Percentiles rank a stretch among this genome's conserved stretches.
Evolutionary conservation across 2,113 vertebrate genomes (phyloP).

Genomic region (Gasterosteus aculeatus): DNA sequence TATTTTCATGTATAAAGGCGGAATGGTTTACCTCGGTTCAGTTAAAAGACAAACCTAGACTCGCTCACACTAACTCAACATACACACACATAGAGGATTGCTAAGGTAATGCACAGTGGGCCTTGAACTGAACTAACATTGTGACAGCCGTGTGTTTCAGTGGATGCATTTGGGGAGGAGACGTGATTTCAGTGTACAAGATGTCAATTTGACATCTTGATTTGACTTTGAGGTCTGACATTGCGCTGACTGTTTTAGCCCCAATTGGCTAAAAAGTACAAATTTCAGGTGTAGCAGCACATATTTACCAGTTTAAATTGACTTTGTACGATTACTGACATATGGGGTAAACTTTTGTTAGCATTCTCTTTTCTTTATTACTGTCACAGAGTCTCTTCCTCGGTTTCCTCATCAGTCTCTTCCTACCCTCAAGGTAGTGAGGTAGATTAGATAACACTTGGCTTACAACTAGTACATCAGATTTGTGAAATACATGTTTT

Average conservation of each 20-base stretch:
- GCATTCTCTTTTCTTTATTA: neutral
- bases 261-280: neutral
- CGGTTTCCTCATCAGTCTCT: neutral
- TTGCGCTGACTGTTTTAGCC: neutral
- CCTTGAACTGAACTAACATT: neutral
- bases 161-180: neutral
- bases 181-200: constrained; percentile 11
- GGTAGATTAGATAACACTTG: neutral
- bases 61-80: neutral
- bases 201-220: too few relatives aligned
- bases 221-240: constrained; percentile 87
- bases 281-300: neutral
- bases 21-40: neutral
- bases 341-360: neutral
- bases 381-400: neutral
- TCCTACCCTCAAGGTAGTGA: too few relatives aligned
- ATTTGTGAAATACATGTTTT: neutral
- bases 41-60: neutral
- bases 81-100: neutral
- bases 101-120: neutral
- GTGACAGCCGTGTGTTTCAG: neutral
- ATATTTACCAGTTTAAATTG: neutral
- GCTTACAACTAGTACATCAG: neutral
- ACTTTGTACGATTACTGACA: neutral
- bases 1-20: neutral